Evolutionary conservation across 2,113 vertebrate genomes (phyloP), one percentile per base, ranked within the genome.

Genomic region (Poecilia latipinna): DNA sequence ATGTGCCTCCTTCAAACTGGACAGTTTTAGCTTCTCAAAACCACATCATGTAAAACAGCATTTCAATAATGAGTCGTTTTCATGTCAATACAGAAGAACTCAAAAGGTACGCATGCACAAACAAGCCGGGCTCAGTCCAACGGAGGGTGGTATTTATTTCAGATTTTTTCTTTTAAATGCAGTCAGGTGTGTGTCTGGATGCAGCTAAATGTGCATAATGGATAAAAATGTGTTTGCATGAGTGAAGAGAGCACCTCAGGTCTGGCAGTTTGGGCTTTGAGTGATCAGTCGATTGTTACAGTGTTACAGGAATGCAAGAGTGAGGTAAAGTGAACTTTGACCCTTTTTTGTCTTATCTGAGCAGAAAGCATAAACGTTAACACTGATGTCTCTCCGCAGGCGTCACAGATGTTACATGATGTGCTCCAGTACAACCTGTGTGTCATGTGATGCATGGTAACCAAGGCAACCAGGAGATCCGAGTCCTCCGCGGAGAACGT

Each of bases 31-130:
- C 91, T 90, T 94, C 89, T 95, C 91, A 80, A 87, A 86, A 86
- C 89, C 89, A 88, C 87, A 85, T 88, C 44, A 88, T 90, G 91
- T 92, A 88, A 93, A 92, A 91, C 89, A 92, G 90, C 84, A 91
- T 90, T 92, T 93, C 89, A 91, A 91, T 93, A 90, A 83, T 88
- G 63, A 75, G 89, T 88, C 88, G 24, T 57, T 72, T 83, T 92
- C 88, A 94, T 95, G 93, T 94, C 94, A 91, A 74, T 94, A 95
- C 93, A 95, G 90, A 87, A 93, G 89, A 94, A 93, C 84, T 82
- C 81, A 69, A 90, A 83, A 90, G 89, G 89, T 87, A 92, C 93
- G 95, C 96, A 97, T 97, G 96, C 96, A 96, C 92, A 91, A 94
- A 95, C 93, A 95, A 96, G 96, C 96, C 91, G 95, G 94, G 93